Conservation (phyloP, 1,140 invertebrate genomes). For the Frieseomelitta varia region DNA sequence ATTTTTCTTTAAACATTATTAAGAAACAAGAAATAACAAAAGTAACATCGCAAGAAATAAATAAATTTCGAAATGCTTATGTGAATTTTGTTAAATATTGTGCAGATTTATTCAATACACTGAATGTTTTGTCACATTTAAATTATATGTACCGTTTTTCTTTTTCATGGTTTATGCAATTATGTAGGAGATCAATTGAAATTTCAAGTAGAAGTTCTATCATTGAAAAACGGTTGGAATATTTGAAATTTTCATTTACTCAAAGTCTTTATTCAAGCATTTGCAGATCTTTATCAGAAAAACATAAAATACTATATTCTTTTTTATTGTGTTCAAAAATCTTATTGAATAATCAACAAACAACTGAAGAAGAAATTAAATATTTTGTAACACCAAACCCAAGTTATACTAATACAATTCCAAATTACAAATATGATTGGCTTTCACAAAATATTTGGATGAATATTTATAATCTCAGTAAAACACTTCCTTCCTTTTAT, state of each 20-base stretch:
- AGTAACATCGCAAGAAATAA: constrained; percentile 79
- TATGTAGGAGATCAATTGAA: constrained; percentile 86
- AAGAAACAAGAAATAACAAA: constrained; percentile 84
- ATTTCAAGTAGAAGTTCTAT: constrained; percentile 84
- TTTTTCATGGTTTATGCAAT: constrained; percentile 86
- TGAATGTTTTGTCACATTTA: constrained; percentile 85
- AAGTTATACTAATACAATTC: constrained; percentile 74
- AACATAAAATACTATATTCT: constrained; percentile 87
- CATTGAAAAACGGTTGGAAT: constrained; percentile 82
- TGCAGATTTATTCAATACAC: constrained; percentile 86
- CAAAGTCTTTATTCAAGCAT: constrained; percentile 86
- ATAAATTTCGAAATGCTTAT: constrained; percentile 84
- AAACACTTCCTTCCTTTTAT: constrained; percentile 80
- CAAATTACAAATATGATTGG: constrained; percentile 83
- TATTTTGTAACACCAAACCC: constrained; percentile 84
- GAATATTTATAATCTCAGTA: constrained; percentile 83
- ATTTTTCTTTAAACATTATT: constrained; percentile 83
- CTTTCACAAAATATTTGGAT: constrained; percentile 84
- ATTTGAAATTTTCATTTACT: constrained; percentile 85
- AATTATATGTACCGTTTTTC: constrained; percentile 90
- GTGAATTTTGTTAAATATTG: constrained; percentile 85
- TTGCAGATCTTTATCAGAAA: constrained; percentile 87
- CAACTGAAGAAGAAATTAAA: constrained; percentile 84
- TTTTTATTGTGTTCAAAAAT: constrained; percentile 85
- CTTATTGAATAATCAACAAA: constrained; percentile 79